A percentile compares a stretch with the other conserved stretches of the same genome.
phyloP scores from a whole-genome alignment of 2,888 invertebrate species.

The Eretmocerus hayati region DNA sequence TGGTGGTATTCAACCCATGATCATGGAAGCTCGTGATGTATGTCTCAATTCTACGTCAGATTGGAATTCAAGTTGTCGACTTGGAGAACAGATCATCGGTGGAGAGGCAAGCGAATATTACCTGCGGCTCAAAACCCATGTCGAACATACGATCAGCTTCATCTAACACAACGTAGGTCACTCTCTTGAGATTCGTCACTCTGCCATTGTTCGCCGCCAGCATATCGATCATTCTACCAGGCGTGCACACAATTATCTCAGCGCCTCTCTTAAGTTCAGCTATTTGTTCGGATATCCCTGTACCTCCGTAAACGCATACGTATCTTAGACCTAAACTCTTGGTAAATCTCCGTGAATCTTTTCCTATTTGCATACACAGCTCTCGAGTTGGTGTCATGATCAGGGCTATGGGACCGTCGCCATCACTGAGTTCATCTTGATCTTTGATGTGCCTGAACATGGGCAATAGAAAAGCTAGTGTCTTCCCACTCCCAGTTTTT shows the following conservation, averaged over 20 bases:
- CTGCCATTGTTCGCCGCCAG: conserved; percentile 95
- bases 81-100: no score
- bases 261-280: conserved; percentile 94
- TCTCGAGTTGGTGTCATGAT: conserved; percentile 98
- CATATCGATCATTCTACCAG: conserved; percentile 99
- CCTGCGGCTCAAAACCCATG: conserved; percentile 98
- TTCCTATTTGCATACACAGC: conserved; percentile 97
- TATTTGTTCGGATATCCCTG: conserved; percentile 92
- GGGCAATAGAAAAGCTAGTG: conserved; percentile 92
- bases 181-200: conserved; percentile 93
- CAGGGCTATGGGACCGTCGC: conserved; percentile 93
- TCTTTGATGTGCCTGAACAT: conserved; percentile 96
- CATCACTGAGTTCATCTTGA: conserved; percentile 88
- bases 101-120: no score
- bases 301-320: conserved; percentile 98
- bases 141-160: conserved; percentile 99
- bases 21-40: no score
- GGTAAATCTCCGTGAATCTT: conserved; percentile 90
- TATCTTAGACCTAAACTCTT: conserved; percentile 78
- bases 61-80: no score
- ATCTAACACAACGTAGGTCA: conserved; percentile 95
- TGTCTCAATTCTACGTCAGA: no score
- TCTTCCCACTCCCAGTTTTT: conserved; percentile 98
- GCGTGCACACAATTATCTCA: conserved; percentile 98
- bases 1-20: no score